Base-by-base conservation (phyloP, 2,888 invertebrate species). In the Encarsia formosa region DNA sequence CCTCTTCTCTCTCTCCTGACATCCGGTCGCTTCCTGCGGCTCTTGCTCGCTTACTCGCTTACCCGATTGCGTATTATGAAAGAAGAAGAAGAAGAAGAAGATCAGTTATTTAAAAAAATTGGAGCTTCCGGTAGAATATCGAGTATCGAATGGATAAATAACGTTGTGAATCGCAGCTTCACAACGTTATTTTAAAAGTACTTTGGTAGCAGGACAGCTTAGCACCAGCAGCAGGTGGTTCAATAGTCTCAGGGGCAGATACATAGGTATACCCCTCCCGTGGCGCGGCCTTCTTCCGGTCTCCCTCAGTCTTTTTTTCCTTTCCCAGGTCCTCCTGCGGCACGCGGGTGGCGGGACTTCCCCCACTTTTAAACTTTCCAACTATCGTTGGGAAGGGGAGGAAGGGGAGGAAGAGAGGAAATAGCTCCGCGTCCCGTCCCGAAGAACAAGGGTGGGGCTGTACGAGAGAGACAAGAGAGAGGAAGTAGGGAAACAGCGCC, bases 261-360 rank as follows among this genome's bases (percentile, higher is more conserved):
- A n/a, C n/a, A n/a, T 35, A 35, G 59, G 59, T 32, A 29, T 3
- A 49, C 56, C 56, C 61, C 59, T 67, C 73, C 46, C 65, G 80
- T 38, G 77, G 77, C 54, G 78, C 81, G 11, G 37, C 78, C 79
- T 61, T 67, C 70, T 54, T 68, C 70, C 55, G 13, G 35, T 38
- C 44, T 45, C 47, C 20, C 35, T 24, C 50, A 24, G 29, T 22
- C 52, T 11, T 19, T 5, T 32, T 9, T 6, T 19, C 22, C 39
- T 8, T 22, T 49, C 16, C 4, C 34, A 39, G 31, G 4, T 47
- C 52, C 44, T 32, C 58, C 37, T 23, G 8, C 50, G 20, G 16
- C n/a, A 15, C 4, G 13, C 8, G 19, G 29, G 41, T 13, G 9
- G 34, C 18, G 43, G 26, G 37, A 47, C 48, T 31, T 40, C 41